phyloP scores from a whole-genome alignment of 1,140 invertebrate species.

The Cyrtorhinus lividipennis region DNA sequence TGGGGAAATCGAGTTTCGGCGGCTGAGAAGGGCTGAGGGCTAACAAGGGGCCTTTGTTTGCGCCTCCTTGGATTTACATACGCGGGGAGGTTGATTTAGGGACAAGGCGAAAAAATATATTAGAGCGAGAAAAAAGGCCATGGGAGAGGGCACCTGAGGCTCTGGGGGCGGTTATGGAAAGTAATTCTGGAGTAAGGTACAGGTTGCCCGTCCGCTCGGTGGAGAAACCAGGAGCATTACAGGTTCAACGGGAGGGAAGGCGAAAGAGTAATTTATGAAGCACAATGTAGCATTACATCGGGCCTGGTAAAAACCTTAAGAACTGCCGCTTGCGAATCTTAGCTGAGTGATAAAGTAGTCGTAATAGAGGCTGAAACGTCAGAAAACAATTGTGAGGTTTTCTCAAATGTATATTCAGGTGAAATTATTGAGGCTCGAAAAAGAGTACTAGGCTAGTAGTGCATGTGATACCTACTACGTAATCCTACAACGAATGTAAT shows the following conservation, averaged over 20 bases:
- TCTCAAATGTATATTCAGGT: too few species aligned
- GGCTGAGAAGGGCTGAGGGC: background rate
- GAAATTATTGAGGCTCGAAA: too few species aligned
- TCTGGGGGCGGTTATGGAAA: background rate
- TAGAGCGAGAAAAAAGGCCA: background rate
- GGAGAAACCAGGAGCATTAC: background rate
- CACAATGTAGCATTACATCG: background rate
- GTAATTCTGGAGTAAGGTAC: background rate
- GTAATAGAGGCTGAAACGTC: background rate
- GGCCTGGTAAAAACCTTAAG: background rate
- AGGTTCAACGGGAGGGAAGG: background rate
- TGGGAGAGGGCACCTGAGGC: background rate
- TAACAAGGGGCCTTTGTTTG: constrained; percentile 6
- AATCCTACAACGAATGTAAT: too few species aligned
- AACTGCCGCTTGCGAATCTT: background rate
- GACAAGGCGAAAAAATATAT: background rate
- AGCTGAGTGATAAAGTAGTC: background rate
- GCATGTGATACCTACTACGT: too few species aligned
- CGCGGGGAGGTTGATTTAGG: constrained; percentile 1
- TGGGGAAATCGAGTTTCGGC: constrained; percentile 6
- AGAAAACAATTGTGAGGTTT: too few species aligned
- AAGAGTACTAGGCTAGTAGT: too few species aligned
- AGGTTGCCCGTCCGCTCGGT: too few species aligned
- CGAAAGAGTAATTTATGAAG: constrained; percentile 2
- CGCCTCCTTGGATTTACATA: constrained; percentile 4